Conservation (phyloP, 2,888 invertebrate genomes). For the Luffia ferchaultella region DNA sequence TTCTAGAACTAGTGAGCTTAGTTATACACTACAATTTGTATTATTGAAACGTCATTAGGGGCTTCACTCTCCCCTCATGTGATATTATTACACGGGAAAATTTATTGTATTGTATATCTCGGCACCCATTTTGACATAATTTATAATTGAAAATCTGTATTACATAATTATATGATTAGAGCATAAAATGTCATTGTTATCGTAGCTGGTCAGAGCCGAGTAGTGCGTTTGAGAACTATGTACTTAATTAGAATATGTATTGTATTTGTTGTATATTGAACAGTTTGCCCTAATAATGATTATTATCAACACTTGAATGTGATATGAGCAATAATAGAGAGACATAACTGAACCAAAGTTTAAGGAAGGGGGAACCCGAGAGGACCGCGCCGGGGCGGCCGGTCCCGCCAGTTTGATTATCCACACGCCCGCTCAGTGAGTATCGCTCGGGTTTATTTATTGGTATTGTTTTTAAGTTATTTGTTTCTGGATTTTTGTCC, state of each 20-base stretch:
- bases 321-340: conserved; percentile 63
- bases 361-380: conserved; percentile 8
- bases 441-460: conserved; percentile 61
- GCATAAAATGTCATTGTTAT: conserved; percentile 15
- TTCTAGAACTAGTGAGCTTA: not conserved
- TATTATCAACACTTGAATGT: conserved; percentile 47
- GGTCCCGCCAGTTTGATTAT: not conserved
- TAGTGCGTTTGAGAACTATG: conserved; percentile 36
- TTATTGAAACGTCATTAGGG: not conserved
- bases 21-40: not conserved
- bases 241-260: conserved; percentile 63
- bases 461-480: conserved; percentile 66
- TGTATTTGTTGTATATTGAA: conserved; percentile 52
- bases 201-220: conserved; percentile 27
- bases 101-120: not conserved
- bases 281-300: conserved; percentile 40
- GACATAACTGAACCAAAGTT: conserved; percentile 42
- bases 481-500: conserved; percentile 67
- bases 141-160: conserved; percentile 1
- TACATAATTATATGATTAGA: not conserved
- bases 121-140: not conserved
- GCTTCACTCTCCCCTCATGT: not conserved
- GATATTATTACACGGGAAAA: not conserved
- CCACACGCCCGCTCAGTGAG: conserved; percentile 43
- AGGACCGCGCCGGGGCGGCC: not conserved